Evolutionary conservation across 30 jellyfish, hydroid and myxozoan species (phyloP), one percentile per base, ranked within the genome.

Genomic region (Clytia hemisphaerica): DNA sequence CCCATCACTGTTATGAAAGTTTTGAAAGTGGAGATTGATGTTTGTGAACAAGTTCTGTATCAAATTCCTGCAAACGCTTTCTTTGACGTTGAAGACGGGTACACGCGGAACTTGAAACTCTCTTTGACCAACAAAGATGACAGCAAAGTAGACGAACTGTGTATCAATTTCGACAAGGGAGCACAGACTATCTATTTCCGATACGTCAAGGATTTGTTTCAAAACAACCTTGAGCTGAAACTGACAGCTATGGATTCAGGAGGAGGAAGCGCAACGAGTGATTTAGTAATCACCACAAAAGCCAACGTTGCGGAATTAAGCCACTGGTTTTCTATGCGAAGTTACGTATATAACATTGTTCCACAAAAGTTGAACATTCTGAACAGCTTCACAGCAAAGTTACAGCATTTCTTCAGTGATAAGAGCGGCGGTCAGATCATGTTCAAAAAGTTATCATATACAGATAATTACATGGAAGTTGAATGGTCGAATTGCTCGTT

Each of bases 11-110:
- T 57, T 6, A 57, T 57, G 15, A 14, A 28, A 6, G 25, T 16
- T 0, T 57, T 57, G 16, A 4, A 57, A 22, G 35, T 57, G 5
- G n/a, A 57, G 4, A 45, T 57, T 6, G 25, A 57, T n/a, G 45
- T 45, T 6, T 57, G 70, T 57, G 37, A 26, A 4, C 19, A 57
- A 9, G 30, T 75, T 66, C 42, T 28, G 14, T 47, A 61, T 28
- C 54, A 19, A 35, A 44, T 83, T 29, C 73, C 71, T 10, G 45
- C 49, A 29, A 27, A 36, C 12, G 76, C 87, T 15, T 86, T 78
- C 75, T 79, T 71, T 66, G 96, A 86, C 61, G 76, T 37, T 25
- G 96, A 86, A 61, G 96, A 86, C 36, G 96, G 96, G 12, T 78
- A 72, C 55, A 86, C 96, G 26, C 61, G 73, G 33, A 78, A 79